Conservation (phyloP, 2,113 vertebrate genomes). For the Ammodytes marinus region DNA sequence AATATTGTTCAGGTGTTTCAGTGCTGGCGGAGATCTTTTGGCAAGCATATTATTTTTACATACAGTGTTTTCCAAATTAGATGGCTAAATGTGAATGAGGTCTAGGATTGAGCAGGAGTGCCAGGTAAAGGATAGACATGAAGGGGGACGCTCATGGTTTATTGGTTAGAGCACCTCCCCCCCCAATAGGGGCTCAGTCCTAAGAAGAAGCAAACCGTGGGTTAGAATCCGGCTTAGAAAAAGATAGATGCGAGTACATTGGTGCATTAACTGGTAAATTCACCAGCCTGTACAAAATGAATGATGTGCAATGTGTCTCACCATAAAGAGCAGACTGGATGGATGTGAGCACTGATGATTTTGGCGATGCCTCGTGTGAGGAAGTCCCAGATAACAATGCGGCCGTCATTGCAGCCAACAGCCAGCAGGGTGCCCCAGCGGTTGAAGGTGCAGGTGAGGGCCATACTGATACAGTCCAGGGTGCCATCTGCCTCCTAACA, state of each 20-base stretch:
- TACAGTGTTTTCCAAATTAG: no score
- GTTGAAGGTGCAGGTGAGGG: slow-evolving; percentile 99
- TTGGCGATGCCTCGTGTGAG: slow-evolving; percentile 97
- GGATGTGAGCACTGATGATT: slow-evolving; percentile 98
- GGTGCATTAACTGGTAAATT: background rate
- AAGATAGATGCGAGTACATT: no score
- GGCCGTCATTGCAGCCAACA: slow-evolving; percentile 97
- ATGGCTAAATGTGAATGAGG: background rate
- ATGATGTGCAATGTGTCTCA: slow-evolving; percentile 70
- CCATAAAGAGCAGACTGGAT: slow-evolving; percentile 96
- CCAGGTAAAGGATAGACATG: background rate
- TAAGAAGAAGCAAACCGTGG: no score
- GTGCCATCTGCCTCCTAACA: slow-evolving; percentile 95
- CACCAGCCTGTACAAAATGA: background rate
- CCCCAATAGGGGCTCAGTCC: no score
- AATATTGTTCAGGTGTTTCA: background rate
- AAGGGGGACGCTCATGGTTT: no score
- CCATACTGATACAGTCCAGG: slow-evolving; percentile 98
- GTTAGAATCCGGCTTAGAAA: no score
- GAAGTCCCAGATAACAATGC: slow-evolving; percentile 99
- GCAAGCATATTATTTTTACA: background rate
- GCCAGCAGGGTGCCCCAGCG: slow-evolving; percentile 98
- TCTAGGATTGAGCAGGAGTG: background rate
- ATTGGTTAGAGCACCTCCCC: no score
- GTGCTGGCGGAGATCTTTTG: background rate